Evolutionary conservation across 2,113 vertebrate species (phyloP).

Genomic region (Zapornia atra): DNA sequence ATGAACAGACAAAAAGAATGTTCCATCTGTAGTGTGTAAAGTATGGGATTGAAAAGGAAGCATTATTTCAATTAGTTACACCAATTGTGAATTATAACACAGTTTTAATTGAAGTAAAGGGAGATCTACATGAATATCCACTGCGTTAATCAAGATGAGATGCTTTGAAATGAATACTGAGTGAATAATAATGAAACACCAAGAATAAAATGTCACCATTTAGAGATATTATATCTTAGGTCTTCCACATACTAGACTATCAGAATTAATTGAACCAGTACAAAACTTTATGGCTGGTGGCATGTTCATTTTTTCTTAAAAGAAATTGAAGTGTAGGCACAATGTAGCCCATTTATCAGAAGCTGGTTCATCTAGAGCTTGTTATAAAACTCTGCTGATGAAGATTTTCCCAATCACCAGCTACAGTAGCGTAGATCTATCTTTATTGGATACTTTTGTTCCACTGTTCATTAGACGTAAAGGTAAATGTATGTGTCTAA

Average conservation of each 20-base stretch:
- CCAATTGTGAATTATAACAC: not conserved
- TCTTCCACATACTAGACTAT: not conserved
- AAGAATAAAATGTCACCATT: not conserved
- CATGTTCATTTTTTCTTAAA: not conserved
- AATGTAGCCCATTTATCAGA: not conserved
- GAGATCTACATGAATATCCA: conserved; percentile 4
- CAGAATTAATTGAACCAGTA: not conserved
- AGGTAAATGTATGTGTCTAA: not conserved
- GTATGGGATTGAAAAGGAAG: conserved; percentile 21
- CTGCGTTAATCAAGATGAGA: conserved; percentile 20
- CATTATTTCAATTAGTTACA: conserved; percentile 22
- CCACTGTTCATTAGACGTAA: not conserved
- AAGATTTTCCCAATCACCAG: not conserved
- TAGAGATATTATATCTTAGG: not conserved
- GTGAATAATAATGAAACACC: conserved; percentile 15
- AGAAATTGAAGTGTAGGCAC: not conserved
- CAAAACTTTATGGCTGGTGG: not conserved
- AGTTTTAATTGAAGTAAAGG: conserved; percentile 36
- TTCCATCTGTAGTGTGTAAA: not conserved
- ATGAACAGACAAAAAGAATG: conserved; percentile 18
- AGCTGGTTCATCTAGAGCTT: not conserved
- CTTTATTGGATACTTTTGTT: not conserved
- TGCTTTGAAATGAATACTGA: conserved; percentile 13
- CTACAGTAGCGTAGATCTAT: not conserved
- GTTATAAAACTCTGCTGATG: not conserved